Base-by-base conservation (phyloP, 2,888 invertebrate genomes). In the Mythimna pallens region DNA sequence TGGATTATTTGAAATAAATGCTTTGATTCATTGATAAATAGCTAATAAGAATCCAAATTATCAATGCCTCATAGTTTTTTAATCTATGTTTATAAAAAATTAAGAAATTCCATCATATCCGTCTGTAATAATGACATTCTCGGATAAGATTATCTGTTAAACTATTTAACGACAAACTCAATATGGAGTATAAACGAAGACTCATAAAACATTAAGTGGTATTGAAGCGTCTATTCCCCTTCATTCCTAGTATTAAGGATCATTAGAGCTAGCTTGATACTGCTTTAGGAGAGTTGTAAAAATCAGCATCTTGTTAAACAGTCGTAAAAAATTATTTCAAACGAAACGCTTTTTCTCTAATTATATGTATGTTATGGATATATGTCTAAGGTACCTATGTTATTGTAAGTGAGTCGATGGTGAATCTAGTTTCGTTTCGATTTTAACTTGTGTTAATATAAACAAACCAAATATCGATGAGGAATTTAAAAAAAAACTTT, bases 141-240 rank as follows among this genome's bases (percentile, higher is more conserved):
- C 7, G 20, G 63, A 52, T 65, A 75, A 68, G 12, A 76, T 70
- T 62, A 76, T 76, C 62, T 36, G 43, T 7, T 70, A 61, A 81
- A 66, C 55, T 78, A 61, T 64, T 59, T 52, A 43, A 66, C 50
- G 63, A 79, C 67, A 30, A 52, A 65, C 58, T 70, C 65, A 69
- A 77, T 68, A 65, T 14, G 14, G n/a, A 8, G 10, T 34, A 20
- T 47, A 17, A 58, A 40, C 14, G 3, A 57, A 64, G 70, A 66
- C 30, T 57, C 55, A 78, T 70, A 64, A 82, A 78, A 25, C 17
- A 36, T 20, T 78, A 47, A 61, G 43, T 47, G 47, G 47, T 30
- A 30, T 47, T 30, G 20, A 54, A n/a, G n/a, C 22, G 25, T 62
- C 36, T 25, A 43, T 25, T 62, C 12, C 52, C n/a, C 43, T 43